Evolutionary conservation across 2,113 vertebrate genomes (phyloP).

Genomic region (Oreochromis niloticus): DNA sequence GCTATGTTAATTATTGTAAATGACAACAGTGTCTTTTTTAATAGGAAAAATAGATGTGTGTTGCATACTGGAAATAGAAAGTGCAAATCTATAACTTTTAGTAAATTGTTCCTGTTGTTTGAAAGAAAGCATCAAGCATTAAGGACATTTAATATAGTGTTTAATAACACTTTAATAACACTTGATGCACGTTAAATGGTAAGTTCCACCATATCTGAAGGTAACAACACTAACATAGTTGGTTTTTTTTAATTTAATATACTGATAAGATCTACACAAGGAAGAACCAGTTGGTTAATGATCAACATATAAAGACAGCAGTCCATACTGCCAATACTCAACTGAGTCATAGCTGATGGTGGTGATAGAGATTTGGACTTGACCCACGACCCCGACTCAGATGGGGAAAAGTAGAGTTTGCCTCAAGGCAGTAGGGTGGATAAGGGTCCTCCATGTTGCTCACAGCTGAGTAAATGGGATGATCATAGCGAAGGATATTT

Average conservation of each 20-base stretch:
- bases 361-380: constrained; percentile 16
- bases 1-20: neutral
- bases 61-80: neutral
- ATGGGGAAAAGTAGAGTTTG: constrained; percentile 16
- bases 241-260: neutral
- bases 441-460: neutral
- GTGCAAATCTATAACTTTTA: neutral
- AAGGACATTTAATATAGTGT: neutral
- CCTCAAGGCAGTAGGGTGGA: constrained; percentile 9
- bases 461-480: neutral
- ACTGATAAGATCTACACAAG: neutral
- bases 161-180: neutral
- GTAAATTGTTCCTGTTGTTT: neutral
- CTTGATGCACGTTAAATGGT: neutral
- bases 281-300: constrained; percentile 26
- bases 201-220: neutral
- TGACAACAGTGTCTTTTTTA: neutral
- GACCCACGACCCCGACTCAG: constrained; percentile 45
- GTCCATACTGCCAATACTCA: constrained; percentile 48
- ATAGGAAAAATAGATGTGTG: neutral
- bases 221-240: neutral
- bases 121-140: neutral
- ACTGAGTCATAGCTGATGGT: constrained; percentile 43
- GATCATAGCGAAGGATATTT: neutral
- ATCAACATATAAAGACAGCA: neutral